phyloP scores from a whole-genome alignment of 1,140 invertebrate species.

The Apis cerana region DNA sequence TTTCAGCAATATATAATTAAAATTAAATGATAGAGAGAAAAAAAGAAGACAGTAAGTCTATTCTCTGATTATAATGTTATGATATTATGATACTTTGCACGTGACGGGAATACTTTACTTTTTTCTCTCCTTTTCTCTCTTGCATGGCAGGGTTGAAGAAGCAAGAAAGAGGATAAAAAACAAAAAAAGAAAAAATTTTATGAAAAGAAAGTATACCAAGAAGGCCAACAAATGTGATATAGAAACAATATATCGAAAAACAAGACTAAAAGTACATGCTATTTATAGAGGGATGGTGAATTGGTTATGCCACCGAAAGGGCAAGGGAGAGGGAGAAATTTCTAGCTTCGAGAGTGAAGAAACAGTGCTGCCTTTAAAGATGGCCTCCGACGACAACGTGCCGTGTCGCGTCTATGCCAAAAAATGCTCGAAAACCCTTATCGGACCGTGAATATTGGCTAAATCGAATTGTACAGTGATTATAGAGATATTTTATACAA shows the following conservation, averaged over 20 bases:
- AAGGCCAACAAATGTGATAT: not conserved
- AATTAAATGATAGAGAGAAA: no score
- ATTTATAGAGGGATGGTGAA: not conserved
- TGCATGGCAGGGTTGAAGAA: not conserved
- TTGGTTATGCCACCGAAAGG: not conserved
- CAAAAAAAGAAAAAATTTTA: no score
- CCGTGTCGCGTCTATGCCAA: constrained; percentile 27
- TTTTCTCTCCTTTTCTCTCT: not conserved
- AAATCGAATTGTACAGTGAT: not conserved
- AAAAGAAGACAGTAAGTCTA: no score
- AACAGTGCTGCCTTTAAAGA: constrained; percentile 64
- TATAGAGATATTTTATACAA: not conserved
- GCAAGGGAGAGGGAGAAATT: constrained; percentile 26
- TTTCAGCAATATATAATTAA: no score
- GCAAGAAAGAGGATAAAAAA: not conserved
- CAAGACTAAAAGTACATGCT: not conserved
- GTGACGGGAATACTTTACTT: not conserved
- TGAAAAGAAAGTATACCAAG: no score
- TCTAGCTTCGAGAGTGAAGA: constrained; percentile 23
- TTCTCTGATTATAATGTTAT: no score
- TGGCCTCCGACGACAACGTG: constrained; percentile 57
- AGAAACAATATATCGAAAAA: not conserved
- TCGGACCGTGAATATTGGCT: not conserved
- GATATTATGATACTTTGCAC: no score
- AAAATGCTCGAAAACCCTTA: constrained; percentile 30